phyloP scores from a whole-genome alignment of 1,140 invertebrate genomes.

The Melitaea cinxia region DNA sequence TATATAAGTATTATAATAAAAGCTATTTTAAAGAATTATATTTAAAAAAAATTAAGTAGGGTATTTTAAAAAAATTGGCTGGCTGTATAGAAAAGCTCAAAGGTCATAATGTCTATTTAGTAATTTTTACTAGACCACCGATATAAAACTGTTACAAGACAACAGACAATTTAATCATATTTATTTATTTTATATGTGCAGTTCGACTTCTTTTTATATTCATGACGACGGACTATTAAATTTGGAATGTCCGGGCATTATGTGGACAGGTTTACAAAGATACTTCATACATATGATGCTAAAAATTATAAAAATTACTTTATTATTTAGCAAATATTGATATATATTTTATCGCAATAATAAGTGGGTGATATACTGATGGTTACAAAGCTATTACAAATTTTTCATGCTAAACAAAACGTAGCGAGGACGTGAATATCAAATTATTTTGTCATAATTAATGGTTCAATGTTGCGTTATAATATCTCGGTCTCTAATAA shows the following conservation, averaged over 20 bases:
- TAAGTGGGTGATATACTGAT: constrained; percentile 54
- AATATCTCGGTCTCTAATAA: constrained; percentile 16
- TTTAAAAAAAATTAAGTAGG: no score
- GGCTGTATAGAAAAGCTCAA: no score
- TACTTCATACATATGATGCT: neutral
- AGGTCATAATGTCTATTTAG: no score
- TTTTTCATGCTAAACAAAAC: constrained; percentile 56
- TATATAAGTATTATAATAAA: neutral
- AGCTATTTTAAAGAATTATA: neutral
- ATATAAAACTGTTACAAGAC: no score
- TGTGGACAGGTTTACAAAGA: neutral
- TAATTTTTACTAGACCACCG: no score
- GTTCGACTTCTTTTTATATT: neutral
- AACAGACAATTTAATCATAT: no score
- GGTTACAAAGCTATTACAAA: constrained; percentile 49
- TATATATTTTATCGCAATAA: constrained; percentile 35
- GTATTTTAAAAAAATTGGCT: no score
- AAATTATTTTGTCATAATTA: constrained; percentile 39
- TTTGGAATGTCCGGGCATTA: neutral
- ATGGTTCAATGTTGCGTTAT: constrained; percentile 40
- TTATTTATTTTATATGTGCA: neutral
- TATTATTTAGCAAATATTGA: constrained; percentile 14
- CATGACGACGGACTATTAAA: neutral
- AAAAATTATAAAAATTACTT: constrained; percentile 10
- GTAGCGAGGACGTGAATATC: constrained; percentile 38